Evolutionary conservation across 2,888 invertebrate species (phyloP).

Genomic region (Cantharis rustica): DNA sequence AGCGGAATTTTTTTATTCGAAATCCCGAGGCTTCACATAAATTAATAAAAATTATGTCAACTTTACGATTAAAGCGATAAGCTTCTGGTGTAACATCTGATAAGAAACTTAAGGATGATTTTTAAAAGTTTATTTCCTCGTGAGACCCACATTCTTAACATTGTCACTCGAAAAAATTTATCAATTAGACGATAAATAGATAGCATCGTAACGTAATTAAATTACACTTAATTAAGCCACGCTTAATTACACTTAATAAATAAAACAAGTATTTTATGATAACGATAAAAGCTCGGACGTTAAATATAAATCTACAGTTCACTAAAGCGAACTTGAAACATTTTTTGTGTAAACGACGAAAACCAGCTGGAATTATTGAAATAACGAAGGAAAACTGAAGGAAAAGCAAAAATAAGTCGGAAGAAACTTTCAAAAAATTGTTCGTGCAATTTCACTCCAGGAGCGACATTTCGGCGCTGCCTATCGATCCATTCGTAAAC

Average conservation of each 20-base stretch:
- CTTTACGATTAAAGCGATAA: neutral
- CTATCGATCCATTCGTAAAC: neutral
- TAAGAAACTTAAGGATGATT: neutral
- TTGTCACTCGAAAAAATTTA: neutral
- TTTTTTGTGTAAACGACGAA: neutral
- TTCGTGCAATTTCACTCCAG: neutral
- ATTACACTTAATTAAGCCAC: neutral
- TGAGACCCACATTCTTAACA: neutral
- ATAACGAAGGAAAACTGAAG: neutral
- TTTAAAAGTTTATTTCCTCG: neutral
- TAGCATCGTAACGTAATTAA: neutral
- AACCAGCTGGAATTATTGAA: neutral
- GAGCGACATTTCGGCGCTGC: neutral
- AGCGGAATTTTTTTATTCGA: no score
- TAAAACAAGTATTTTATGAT: neutral
- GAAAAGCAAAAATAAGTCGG: neutral
- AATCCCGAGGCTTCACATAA: no score
- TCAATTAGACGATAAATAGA: neutral
- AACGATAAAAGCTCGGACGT: neutral
- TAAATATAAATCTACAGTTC: neutral
- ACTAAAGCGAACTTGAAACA: neutral
- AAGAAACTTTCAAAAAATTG: neutral
- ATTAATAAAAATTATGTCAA: neutral
- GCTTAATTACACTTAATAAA: neutral
- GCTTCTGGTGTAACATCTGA: neutral